Percentiles rank a stretch among this genome's conserved stretches.
These are phyloP conservation scores for Drosophila affinis DNA, from an alignment of 2,888 invertebrate species.

Conservation along the genomic window DNA sequence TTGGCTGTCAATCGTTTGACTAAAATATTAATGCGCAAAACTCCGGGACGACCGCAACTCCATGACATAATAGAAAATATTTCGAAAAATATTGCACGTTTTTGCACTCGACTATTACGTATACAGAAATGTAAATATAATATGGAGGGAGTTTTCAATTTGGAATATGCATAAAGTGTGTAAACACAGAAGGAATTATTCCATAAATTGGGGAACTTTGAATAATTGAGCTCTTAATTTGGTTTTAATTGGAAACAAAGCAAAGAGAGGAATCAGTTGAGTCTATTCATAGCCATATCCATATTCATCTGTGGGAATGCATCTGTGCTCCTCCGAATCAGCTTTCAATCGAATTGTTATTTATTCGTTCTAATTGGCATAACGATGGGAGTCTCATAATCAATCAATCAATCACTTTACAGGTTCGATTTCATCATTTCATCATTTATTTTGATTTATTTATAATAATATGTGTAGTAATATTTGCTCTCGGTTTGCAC, in stretches of 20 bases:
- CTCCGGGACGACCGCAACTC: slow-evolving; percentile 10
- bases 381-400: too few species aligned
- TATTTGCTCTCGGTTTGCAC: neutral
- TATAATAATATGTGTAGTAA: neutral
- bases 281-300: too few species aligned
- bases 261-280: neutral
- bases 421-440: too few species aligned
- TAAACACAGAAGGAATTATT: neutral
- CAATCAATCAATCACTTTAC: too few species aligned
- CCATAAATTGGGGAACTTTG: neutral
- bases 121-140: neutral
- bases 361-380: too few species aligned
- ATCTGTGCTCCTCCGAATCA: too few species aligned
- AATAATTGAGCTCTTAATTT: neutral
- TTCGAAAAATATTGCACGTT: slow-evolving; percentile 46
- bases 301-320: too few species aligned
- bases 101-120: neutral
- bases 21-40: slow-evolving; percentile 46
- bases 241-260: neutral
- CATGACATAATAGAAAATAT: slow-evolving; percentile 33
- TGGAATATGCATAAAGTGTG: neutral
- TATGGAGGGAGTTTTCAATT: neutral
- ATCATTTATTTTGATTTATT: too few species aligned
- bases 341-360: too few species aligned
- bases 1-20: slow-evolving; percentile 58